Conservation (phyloP, 2,888 invertebrate species). For the Euzetes globulus region DNA sequence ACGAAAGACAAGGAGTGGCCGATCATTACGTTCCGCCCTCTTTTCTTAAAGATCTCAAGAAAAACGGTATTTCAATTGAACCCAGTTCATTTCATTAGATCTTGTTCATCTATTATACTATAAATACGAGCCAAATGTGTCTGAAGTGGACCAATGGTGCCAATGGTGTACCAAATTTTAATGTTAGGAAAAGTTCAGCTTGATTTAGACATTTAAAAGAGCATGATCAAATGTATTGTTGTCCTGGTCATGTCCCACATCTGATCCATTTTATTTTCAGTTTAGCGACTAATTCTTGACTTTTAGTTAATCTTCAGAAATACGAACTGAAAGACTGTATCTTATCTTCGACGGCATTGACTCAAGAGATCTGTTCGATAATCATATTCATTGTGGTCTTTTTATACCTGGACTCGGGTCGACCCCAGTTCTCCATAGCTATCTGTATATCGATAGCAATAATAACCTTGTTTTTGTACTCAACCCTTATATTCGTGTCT, state of each 20-base stretch:
- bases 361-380: slow-evolving; percentile 70
- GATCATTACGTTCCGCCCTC: slow-evolving; percentile 86
- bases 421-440: not conserved
- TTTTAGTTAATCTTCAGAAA: slow-evolving; percentile 61
- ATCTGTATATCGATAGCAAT: slow-evolving; percentile 1
- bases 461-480: slow-evolving; percentile 29
- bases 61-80: slow-evolving; percentile 58
- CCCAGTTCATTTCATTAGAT: too few relatives aligned
- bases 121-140: too few relatives aligned
- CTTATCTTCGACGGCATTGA: slow-evolving; percentile 66
- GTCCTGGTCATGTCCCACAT: too few relatives aligned
- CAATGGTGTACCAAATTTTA: too few relatives aligned
- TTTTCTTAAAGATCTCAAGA: slow-evolving; percentile 74
- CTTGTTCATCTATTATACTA: too few relatives aligned
- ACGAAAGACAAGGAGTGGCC: slow-evolving; percentile 73
- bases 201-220: too few relatives aligned
- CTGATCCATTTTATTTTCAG: too few relatives aligned
- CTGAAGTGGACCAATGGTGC: too few relatives aligned
- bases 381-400: slow-evolving; percentile 65
- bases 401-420: slow-evolving; percentile 49
- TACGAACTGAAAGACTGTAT: slow-evolving; percentile 64
- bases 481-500: slow-evolving; percentile 39
- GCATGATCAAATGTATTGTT: too few relatives aligned
- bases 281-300: not conserved
- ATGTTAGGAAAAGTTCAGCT: too few relatives aligned